Base-by-base conservation (phyloP, 2,113 vertebrate species). In the human (Homo sapiens) region DNA sequence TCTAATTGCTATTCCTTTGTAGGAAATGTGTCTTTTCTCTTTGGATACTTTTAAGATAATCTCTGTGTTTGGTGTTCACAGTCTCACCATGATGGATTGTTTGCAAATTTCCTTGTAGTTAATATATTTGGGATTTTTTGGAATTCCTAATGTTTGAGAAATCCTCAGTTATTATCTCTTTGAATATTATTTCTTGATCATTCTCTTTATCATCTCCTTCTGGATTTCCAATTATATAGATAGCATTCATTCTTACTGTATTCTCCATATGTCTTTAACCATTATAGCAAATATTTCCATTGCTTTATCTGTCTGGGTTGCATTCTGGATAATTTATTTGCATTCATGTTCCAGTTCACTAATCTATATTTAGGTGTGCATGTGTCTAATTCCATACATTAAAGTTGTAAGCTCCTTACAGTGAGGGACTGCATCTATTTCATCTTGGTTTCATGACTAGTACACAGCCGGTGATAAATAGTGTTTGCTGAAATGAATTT, bases 61-160 rank as follows among this genome's bases (percentile, higher is more conserved):
- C 55, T 68, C 32, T 40, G 79, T 50, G 48, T 92, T 95, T 38
- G 16, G 23, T 87, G 32, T 89, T 79, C 48, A 32, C 25, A 16
- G 48, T 30, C 43, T 89, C 50, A 25, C 55, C 45, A 45, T 70
- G 9, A 48, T 55, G 55, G 40, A 52, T 68, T 83, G 72, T 87
- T 88, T 91, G 17, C 10, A 82, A 7, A 72, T 80, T 92, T 81
- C 57, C 59, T 94, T 89, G 93, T 72, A 45, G 84, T 92, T 75
- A 45, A 87, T 88, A 55, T 92, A 45, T 45, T 96, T 87, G 68
- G n/a, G 2, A 66, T 64, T 89, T 89, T 76, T 50, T 23, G 3
- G 12, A 82, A 83, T 89, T 90, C 23, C 40, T 75, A 16, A 83
- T 84, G 27, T 81, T 95, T 97, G 27, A n/a, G 40, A 86, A 94